Percentiles rank a stretch among this genome's conserved stretches.
These are phyloP conservation scores for Pantelozetes paolii DNA, from an alignment of 2,888 invertebrate species.

Conservation along the genomic window DNA sequence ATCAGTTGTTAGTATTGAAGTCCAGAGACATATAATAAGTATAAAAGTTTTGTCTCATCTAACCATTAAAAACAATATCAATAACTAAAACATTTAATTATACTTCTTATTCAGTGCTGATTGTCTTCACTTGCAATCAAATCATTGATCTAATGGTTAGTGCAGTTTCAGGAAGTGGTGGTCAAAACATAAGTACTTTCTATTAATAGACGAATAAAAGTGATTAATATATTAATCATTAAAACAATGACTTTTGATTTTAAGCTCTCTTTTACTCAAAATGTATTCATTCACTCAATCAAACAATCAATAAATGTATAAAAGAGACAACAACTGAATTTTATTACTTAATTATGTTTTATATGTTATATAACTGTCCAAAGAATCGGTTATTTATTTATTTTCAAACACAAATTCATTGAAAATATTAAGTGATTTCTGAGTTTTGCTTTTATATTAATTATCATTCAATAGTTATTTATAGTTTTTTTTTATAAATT, in stretches of 20 bases:
- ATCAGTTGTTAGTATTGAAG: background rate
- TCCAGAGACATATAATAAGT: background rate
- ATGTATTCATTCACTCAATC: background rate
- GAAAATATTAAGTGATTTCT: too few species aligned
- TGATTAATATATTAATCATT: background rate
- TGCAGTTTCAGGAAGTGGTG: background rate
- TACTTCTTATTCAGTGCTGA: background rate
- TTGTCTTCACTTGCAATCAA: background rate
- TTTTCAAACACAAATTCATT: too few species aligned
- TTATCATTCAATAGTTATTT: too few species aligned
- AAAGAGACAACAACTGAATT: too few species aligned
- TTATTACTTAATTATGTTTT: too few species aligned
- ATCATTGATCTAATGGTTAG: background rate
- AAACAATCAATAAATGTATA: too few species aligned
- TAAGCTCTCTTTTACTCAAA: background rate
- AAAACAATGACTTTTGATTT: background rate
- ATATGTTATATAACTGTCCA: too few species aligned
- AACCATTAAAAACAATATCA: background rate
- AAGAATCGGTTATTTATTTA: too few species aligned
- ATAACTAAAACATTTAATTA: background rate
- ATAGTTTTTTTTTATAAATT: too few species aligned
- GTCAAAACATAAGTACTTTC: background rate
- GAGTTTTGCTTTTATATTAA: too few species aligned
- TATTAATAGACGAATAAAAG: conserved; percentile 5
- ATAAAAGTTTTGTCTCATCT: background rate